Evolutionary conservation across 1,140 invertebrate genomes (phyloP).

Genomic region (Megathymus violae): DNA sequence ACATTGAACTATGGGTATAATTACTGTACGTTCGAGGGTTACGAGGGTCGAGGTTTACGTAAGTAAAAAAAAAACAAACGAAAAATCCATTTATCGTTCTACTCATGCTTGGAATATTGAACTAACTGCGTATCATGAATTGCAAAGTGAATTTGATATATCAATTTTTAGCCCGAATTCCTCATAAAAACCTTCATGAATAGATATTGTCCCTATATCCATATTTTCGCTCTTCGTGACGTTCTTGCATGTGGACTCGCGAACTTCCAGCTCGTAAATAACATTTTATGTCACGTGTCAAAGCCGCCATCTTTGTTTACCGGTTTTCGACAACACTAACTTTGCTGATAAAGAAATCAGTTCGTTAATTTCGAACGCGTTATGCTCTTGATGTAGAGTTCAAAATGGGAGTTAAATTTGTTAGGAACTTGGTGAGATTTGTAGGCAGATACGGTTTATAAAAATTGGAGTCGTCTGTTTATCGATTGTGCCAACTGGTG

Average conservation of each 20-base stretch:
- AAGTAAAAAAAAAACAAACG: conserved; percentile 22
- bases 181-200: conserved; percentile 69
- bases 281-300: conserved; percentile 77
- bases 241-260: conserved; percentile 74
- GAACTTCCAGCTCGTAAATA: conserved; percentile 75
- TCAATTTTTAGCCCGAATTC: conserved; percentile 39
- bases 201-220: conserved; percentile 67
- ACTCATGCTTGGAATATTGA: conserved; percentile 26
- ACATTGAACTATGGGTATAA: neutral
- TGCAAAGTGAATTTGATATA: conserved; percentile 32
- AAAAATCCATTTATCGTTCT: conserved; percentile 23
- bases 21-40: neutral
- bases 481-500: conserved; percentile 81
- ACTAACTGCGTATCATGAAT: conserved; percentile 25
- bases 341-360: conserved; percentile 40
- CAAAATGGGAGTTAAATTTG: conserved; percentile 45
- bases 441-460: conserved; percentile 46
- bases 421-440: conserved; percentile 48
- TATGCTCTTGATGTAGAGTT: conserved; percentile 56
- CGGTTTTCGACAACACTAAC: conserved; percentile 47
- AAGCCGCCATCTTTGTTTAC: conserved; percentile 68
- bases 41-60: no score
- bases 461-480: conserved; percentile 63
- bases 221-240: conserved; percentile 73
- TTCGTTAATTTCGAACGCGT: conserved; percentile 45